A percentile compares a stretch with the other conserved stretches of the same genome.
Evolutionary conservation across 2,797 vertebrate species (phyloP).

Genomic region (Myiotriccus ornatus): DNA sequence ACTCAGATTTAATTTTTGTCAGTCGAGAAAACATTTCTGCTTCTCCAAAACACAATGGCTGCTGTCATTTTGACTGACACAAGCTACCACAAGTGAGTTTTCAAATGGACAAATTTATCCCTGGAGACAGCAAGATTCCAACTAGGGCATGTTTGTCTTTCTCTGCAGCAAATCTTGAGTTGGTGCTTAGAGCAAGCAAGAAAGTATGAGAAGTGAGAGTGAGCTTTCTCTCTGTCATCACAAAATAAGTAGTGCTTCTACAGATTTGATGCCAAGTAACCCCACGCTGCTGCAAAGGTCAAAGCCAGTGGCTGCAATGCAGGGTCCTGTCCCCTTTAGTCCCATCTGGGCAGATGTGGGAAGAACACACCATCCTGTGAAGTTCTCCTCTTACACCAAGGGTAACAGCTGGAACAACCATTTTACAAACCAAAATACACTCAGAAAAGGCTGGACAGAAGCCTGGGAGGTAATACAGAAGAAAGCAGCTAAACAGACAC

Average conservation of each 20-base stretch:
- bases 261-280: neutral
- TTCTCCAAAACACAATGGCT: conserved; percentile 27
- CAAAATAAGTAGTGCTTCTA: neutral
- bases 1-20: conserved; percentile 23
- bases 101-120: conserved; percentile 61
- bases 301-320: neutral
- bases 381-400: neutral
- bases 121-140: conserved; percentile 39
- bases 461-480: neutral
- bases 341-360: neutral
- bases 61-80: conserved; percentile 54
- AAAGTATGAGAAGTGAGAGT: neutral
- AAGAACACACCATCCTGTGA: neutral
- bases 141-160: conserved; percentile 36
- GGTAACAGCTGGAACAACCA: neutral
- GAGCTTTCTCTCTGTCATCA: neutral
- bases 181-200: conserved; percentile 7
- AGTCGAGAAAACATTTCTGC: neutral
- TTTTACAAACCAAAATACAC: neutral
- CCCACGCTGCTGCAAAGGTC: neutral
- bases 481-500: neutral
- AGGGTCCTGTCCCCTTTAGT: rapidly evolving
- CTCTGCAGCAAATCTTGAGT: neutral
- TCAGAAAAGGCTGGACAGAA: neutral
- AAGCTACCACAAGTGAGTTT: conserved; percentile 50